Conservation (phyloP, 2,113 vertebrate genomes). For the Nycticorax nycticorax region DNA sequence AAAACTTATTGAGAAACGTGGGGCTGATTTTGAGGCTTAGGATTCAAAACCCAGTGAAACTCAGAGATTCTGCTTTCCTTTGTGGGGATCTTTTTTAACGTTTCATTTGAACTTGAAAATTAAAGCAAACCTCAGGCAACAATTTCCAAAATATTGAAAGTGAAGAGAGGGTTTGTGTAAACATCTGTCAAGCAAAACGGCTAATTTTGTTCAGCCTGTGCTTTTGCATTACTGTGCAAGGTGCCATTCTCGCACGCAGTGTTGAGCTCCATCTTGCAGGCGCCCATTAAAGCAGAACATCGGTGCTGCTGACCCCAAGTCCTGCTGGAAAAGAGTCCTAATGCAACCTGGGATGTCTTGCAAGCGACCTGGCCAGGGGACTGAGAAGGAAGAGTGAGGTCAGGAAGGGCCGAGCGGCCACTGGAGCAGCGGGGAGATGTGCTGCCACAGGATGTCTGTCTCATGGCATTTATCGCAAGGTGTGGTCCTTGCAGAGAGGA, state of each 20-base stretch:
- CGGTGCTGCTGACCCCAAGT: fast-evolving
- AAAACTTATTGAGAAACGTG: neutral
- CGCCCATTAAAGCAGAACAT: neutral
- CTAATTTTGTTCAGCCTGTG: neutral
- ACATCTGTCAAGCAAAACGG: neutral
- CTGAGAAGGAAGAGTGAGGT: neutral
- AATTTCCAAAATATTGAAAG: neutral
- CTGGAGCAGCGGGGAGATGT: fast-evolving
- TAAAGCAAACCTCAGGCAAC: neutral
- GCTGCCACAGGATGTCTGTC: fast-evolving
- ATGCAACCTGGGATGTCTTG: fast-evolving
- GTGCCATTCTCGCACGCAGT: fast-evolving
- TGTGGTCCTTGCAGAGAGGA: neutral
- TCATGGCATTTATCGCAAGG: fast-evolving
- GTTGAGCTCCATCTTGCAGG: neutral
- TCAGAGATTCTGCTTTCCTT: neutral
- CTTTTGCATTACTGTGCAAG: neutral
- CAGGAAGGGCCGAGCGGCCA: neutral
- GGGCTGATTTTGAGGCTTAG: neutral
- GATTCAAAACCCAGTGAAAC: neutral
- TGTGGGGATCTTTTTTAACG: neutral
- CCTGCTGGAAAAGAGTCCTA: neutral
- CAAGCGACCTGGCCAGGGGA: fast-evolving
- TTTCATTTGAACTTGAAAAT: neutral
- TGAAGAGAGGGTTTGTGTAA: neutral